Evolutionary conservation across 2,888 invertebrate genomes (phyloP), one percentile per base, ranked within the genome.

Genomic region (Zhuqinia jingwanae): DNA sequence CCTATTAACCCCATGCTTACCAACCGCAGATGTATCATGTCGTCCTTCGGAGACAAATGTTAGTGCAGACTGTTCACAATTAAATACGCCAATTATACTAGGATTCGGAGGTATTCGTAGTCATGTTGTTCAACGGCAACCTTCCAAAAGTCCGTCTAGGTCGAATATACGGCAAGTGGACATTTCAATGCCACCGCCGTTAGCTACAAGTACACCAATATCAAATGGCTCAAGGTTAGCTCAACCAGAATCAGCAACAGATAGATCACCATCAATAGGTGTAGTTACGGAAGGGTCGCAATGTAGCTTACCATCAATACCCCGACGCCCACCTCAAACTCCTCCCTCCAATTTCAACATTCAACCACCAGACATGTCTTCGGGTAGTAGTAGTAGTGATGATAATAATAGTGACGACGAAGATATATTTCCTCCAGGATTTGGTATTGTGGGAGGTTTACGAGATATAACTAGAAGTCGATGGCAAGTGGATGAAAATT

Each of bases 261-360:
- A 6, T 17, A 1, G 17, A 47, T 47, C 47, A 25, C 15, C 45
- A 47, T 77, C 60, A 8, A 11, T 77, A 8, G 2, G 1, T 17
- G 75, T 75, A 15, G 25, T 75, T 3, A 13, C 8, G 1, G 20
- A 20, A 58, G 77, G 36, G 2, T 77, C 77, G 10, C 58, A 77
- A 22, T 22, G 36, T 20, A 77, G 77, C 22, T 1, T 15, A 1
- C 1, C 22, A n/a, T 27, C 77, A 11, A 10, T 22, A 8, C 22
- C 58, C 13, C 58, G 77, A 42, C 58, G 42, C 10, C 60, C 47
- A n/a, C 77, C 77, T 2, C 76, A 58, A 56, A 83, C 83, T 11
- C 83, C 83, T 8, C 27, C 53, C 10, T 83, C 83, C 5, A 83
- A 83, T 56, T 83, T 83, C 76, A 65, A 50, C 36, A 47, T 83